Conservation (phyloP, 2,113 vertebrate genomes). For the Serranochromis macrocephalus region DNA sequence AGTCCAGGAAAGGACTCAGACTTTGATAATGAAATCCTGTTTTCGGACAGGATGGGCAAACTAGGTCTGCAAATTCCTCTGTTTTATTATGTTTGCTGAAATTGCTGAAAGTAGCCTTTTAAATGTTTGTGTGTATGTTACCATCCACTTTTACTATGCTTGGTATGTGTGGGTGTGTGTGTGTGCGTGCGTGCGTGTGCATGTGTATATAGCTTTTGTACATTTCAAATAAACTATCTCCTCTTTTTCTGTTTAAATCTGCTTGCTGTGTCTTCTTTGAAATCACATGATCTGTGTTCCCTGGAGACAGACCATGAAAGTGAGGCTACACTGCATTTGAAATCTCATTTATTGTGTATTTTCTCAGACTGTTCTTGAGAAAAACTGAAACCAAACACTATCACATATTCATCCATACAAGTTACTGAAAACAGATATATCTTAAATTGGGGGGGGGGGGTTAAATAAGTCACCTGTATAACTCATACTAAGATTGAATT, state of each 20-base stretch:
- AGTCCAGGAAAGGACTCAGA: constrained; percentile 46
- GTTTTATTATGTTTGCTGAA: constrained; percentile 50
- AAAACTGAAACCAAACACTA: neutral
- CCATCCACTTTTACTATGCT: constrained; percentile 56
- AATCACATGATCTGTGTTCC: neutral
- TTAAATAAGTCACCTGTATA: neutral
- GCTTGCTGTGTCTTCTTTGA: constrained; percentile 40
- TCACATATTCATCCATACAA: neutral
- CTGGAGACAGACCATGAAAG: constrained; percentile 11
- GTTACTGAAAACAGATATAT: neutral
- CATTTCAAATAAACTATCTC: constrained; percentile 86
- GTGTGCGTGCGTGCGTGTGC: constrained; percentile 76
- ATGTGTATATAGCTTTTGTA: constrained; percentile 94
- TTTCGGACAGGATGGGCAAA: constrained; percentile 18
- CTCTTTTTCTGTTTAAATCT: constrained; percentile 57
- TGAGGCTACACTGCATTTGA: neutral
- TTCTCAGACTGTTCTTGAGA: neutral
- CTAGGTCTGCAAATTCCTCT: constrained; percentile 8
- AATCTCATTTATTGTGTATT: neutral
- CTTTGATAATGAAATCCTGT: constrained; percentile 49
- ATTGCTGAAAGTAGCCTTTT: constrained; percentile 49
- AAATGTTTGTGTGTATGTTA: constrained; percentile 42
- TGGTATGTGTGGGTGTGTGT: constrained; percentile 76
- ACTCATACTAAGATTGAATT: neutral
- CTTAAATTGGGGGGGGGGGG: neutral